Percentiles rank a stretch among this genome's conserved stretches.
These are phyloP conservation scores for Axis porcinus DNA, from an alignment of 2,113 vertebrate species.

Conservation along the genomic window DNA sequence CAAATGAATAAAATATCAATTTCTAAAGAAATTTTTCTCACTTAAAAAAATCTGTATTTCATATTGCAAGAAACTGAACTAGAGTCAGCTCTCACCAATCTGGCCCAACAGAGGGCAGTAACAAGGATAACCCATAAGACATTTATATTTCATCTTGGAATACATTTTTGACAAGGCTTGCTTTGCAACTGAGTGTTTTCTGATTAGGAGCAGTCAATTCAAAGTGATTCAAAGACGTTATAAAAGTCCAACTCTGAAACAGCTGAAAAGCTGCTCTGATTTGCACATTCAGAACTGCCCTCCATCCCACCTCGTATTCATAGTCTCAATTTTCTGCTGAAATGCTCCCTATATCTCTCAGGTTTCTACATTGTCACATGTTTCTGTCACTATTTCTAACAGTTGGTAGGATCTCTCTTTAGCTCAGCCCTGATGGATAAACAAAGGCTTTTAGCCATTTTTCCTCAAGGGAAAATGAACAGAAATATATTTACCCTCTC, in stretches of 20 bases:
- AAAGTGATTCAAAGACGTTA: background rate
- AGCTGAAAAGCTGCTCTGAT: background rate
- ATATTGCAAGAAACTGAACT: background rate
- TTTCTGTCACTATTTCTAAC: background rate
- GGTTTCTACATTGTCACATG: background rate
- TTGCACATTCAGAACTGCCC: background rate
- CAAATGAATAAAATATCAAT: background rate
- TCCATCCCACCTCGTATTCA: background rate
- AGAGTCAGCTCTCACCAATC: background rate
- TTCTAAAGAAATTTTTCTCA: background rate
- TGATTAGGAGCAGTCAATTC: background rate
- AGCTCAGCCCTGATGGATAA: background rate
- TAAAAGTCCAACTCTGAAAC: background rate
- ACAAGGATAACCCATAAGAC: background rate
- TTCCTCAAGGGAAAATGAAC: background rate
- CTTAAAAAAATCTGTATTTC: background rate
- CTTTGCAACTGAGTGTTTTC: background rate
- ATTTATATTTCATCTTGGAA: background rate
- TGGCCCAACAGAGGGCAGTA: background rate
- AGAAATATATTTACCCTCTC: background rate
- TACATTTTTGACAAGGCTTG: background rate
- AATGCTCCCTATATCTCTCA: background rate
- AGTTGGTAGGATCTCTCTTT: background rate
- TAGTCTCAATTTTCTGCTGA: background rate
- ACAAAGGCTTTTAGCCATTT: background rate